Conservation (phyloP, 2,113 vertebrate genomes). For the Petrocephalus zakoni region DNA sequence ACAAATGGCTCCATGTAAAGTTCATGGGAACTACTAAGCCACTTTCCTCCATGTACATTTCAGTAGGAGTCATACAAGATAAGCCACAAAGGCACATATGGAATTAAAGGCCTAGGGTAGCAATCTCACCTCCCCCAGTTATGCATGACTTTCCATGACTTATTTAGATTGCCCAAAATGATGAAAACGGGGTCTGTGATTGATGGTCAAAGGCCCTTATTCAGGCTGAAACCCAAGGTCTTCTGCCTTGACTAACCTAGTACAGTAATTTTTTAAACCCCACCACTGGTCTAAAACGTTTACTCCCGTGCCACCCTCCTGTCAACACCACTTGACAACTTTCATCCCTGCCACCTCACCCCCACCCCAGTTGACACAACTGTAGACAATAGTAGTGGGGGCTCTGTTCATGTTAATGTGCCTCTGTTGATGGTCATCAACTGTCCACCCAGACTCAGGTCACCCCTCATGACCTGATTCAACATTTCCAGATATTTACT, state of each 20-base stretch:
- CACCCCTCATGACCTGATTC: not conserved
- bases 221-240: not conserved
- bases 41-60: not conserved
- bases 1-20: not conserved
- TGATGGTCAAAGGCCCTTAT: not conserved
- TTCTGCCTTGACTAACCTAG: not conserved
- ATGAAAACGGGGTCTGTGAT: not conserved
- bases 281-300: not conserved
- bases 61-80: not conserved
- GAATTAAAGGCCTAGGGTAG: not conserved
- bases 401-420: not conserved
- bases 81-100: not conserved
- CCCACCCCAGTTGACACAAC: no score
- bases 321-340: no score
- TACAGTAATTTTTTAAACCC: not conserved
- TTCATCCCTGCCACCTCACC: no score
- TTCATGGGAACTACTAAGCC: not conserved
- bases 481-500: not conserved
- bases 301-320: not conserved
- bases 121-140: not conserved
- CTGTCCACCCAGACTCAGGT: not conserved
- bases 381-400: no score
- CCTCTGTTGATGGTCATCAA: not conserved
- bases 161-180: not conserved
- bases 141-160: not conserved